Conservation (phyloP, 2,888 invertebrate genomes). For the Dasysyrphus tricinctus region DNA sequence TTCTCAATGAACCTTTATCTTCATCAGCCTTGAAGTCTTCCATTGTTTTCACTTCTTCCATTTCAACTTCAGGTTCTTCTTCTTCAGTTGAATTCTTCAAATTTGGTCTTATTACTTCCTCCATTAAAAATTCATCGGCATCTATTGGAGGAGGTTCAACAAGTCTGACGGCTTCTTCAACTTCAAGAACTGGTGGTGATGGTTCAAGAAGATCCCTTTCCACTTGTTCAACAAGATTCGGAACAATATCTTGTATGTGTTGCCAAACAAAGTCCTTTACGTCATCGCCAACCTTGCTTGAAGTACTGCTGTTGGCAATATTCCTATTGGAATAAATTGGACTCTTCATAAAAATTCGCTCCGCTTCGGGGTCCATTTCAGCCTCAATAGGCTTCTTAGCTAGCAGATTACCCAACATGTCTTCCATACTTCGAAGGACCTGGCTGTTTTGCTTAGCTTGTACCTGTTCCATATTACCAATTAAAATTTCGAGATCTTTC, state of each 20-base stretch:
- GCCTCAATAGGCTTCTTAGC: slow-evolving; percentile 77
- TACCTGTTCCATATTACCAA: slow-evolving; percentile 83
- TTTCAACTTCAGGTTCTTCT: slow-evolving; percentile 78
- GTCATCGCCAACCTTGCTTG: slow-evolving; percentile 77
- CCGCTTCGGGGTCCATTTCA: slow-evolving; percentile 79
- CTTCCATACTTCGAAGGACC: slow-evolving; percentile 80
- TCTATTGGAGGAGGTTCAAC: slow-evolving; percentile 76
- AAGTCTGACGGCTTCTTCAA: slow-evolving; percentile 17
- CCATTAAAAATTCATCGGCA: slow-evolving; percentile 80
- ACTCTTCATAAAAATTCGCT: slow-evolving; percentile 82
- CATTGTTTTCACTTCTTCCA: slow-evolving; percentile 79
- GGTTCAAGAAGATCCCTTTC: slow-evolving; percentile 81
- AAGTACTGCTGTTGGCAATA: not conserved
- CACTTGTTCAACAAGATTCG: slow-evolving; percentile 83
- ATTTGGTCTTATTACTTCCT: slow-evolving; percentile 81
- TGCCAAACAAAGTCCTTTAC: slow-evolving; percentile 83
- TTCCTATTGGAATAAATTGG: slow-evolving; percentile 79
- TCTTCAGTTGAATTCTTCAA: slow-evolving; percentile 78
- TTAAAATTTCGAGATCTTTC: slow-evolving; percentile 83
- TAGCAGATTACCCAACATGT: slow-evolving; percentile 80
- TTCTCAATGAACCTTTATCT: slow-evolving; percentile 76
- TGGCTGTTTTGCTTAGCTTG: slow-evolving; percentile 82
- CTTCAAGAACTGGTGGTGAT: slow-evolving; percentile 64
- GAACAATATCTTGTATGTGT: slow-evolving; percentile 83
- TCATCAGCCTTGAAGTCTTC: slow-evolving; percentile 79